Base-by-base conservation (phyloP, 2,797 vertebrate species). In the Myoxocephalus aenaeus region DNA sequence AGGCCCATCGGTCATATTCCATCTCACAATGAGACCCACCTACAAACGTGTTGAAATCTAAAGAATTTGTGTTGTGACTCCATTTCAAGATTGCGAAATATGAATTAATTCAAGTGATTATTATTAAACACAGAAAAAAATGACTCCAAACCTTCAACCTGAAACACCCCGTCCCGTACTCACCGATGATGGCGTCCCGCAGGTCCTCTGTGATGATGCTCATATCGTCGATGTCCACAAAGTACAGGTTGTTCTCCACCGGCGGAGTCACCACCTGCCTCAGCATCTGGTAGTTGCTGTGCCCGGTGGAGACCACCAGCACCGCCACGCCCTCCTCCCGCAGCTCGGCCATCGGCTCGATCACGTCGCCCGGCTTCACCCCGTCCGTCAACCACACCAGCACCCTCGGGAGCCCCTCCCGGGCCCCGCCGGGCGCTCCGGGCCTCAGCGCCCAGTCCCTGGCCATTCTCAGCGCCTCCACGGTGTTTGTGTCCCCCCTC, bases 381-480 rank as follows among this genome's bases (percentile, higher is more conserved):
- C 98, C 98, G 0, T 99, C 98, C 0, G 98, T 99, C 86, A 99
- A 90, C 98, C 98, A 99, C 50, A 99, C 94, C 91, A 99, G 87
- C 9, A 98, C 98, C 79, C 97, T 97, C 1, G 98, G 97, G 7
- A 98, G 96, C 0, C 90, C 95, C 0, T 81, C 75, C 42, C 96
- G 92, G 40, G 96, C 94, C 0, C 96, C 96, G 0, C 61, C 89
- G 0, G 34, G 32, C 0, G 80, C 92, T 1, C 91, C 89, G 0
- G 84, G 85, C 0, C 83, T 93, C 80, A 98, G 94, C 54, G 97
- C 88, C 54, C 90, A 79, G 5, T 96, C 90, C 77, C 90, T 95
- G 50, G 96, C 97, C 0, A 95, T 92, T 20, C 85, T 87, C 78
- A 99, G 91, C 0, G 97, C 98, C 12, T 92, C 90, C 73, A 96